Conservation (phyloP, 2,113 vertebrate genomes). For the Mobula birostris region DNA sequence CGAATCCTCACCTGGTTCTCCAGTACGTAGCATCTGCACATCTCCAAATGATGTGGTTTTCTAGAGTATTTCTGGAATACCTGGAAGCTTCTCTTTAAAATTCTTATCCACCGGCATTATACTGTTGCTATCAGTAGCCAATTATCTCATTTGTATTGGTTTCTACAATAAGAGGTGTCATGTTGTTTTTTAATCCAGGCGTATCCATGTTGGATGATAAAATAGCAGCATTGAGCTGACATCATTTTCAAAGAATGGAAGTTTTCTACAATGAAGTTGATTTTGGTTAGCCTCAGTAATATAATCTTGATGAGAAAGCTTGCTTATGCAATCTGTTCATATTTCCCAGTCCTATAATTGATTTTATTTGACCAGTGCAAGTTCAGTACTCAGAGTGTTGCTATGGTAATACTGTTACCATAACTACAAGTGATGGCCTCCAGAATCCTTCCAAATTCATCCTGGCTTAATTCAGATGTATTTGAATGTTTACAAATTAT, state of each 20-base stretch:
- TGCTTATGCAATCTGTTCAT: not conserved
- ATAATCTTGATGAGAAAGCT: not conserved
- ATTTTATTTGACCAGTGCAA: conserved; percentile 2
- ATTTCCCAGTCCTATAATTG: not conserved
- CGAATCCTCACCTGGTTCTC: not conserved
- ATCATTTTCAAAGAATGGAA: not conserved
- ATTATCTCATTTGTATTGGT: not conserved
- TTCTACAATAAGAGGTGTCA: not conserved
- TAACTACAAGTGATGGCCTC: conserved; percentile 27
- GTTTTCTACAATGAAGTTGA: not conserved
- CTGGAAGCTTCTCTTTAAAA: not conserved
- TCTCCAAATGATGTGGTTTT: not conserved
- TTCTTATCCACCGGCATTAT: not conserved
- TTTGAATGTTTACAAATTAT: conserved; percentile 13
- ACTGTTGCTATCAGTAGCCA: not conserved
- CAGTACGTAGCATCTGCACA: not conserved
- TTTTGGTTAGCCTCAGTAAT: not conserved
- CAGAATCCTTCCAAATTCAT: not conserved
- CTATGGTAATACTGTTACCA: conserved; percentile 25
- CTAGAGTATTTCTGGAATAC: no score
- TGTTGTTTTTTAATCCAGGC: not conserved
- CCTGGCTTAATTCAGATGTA: not conserved
- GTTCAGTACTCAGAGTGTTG: conserved; percentile 8
- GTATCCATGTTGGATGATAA: not conserved
- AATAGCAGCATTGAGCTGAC: not conserved